Conservation (phyloP, 2,113 vertebrate species). For the Athene noctua region DNA sequence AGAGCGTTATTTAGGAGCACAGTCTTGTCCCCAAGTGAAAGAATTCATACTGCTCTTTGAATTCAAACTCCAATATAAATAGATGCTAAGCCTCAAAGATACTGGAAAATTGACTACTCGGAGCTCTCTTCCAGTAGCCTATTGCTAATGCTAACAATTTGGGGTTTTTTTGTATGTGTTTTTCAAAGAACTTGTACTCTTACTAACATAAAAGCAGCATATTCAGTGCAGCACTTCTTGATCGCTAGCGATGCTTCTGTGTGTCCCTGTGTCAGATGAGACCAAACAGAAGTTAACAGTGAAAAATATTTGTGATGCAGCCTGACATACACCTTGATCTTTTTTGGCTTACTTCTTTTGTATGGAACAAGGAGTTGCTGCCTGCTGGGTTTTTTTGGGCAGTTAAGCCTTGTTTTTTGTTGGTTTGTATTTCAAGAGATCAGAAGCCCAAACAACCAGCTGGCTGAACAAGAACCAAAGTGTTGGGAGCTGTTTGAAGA, state of each 20-base stretch:
- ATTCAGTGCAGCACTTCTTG: background rate
- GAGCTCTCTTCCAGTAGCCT: background rate
- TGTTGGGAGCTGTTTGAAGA: background rate
- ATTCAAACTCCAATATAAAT: background rate
- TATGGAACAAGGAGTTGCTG: background rate
- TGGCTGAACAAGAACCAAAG: background rate
- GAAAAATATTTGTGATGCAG: background rate
- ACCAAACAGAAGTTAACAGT: background rate
- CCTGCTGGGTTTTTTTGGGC: background rate
- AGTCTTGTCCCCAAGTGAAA: background rate
- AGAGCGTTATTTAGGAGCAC: background rate
- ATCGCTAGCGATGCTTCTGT: fast-evolving
- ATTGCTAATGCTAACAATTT: background rate
- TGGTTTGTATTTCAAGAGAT: background rate
- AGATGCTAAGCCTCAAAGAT: background rate
- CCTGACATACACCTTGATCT: background rate
- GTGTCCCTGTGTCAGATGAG: background rate
- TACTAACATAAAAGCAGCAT: background rate
- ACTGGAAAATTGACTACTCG: background rate
- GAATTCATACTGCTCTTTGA: background rate
- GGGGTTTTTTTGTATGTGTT: fast-evolving
- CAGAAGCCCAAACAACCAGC: background rate
- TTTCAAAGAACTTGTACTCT: background rate
- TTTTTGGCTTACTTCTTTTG: background rate
- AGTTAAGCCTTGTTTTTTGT: background rate